A percentile compares a stretch with the other conserved stretches of the same genome.
Evolutionary conservation across 2,888 invertebrate genomes (phyloP).

Genomic region (Euzophera pinguis): DNA sequence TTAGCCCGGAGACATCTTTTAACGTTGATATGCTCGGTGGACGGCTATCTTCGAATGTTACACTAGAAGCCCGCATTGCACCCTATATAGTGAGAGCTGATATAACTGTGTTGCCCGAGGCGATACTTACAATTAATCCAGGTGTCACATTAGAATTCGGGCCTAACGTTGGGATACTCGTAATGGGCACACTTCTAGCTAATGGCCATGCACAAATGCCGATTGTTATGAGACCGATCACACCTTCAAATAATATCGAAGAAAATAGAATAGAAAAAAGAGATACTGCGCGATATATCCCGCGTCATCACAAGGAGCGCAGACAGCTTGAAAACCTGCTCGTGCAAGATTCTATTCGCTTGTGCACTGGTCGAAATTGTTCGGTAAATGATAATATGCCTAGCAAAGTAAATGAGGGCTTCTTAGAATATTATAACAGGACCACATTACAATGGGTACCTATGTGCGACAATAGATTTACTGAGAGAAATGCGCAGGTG

Average conservation of each 20-base stretch:
- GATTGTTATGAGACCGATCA: slow-evolving; percentile 87
- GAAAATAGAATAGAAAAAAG: slow-evolving; percentile 59
- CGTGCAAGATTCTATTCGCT: slow-evolving; percentile 83
- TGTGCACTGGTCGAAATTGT: slow-evolving; percentile 89
- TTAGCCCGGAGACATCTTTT: slow-evolving; percentile 76
- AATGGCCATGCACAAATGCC: slow-evolving; percentile 87
- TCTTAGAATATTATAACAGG: slow-evolving; percentile 95
- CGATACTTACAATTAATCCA: slow-evolving; percentile 90
- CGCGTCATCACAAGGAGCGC: slow-evolving; percentile 55
- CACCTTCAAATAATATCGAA: slow-evolving; percentile 51
- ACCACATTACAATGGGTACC: slow-evolving; percentile 98
- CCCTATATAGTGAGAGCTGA: slow-evolving; percentile 93
- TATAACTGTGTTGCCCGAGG: slow-evolving; percentile 97
- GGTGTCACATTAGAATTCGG: slow-evolving; percentile 96
- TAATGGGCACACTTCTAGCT: slow-evolving; percentile 93
- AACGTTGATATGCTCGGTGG: slow-evolving; percentile 88
- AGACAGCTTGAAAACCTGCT: slow-evolving; percentile 79
- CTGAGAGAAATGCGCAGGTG: slow-evolving; percentile 97
- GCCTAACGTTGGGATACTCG: slow-evolving; percentile 96
- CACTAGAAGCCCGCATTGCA: slow-evolving; percentile 80
- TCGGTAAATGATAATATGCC: slow-evolving; percentile 75
- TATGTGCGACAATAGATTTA: slow-evolving; percentile 96
- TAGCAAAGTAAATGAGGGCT: slow-evolving; percentile 86
- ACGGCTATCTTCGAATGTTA: slow-evolving; percentile 83
- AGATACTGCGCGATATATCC: slow-evolving; percentile 53